Evolutionary conservation across 2,888 invertebrate genomes (phyloP).

Genomic region (Cerastis rubricosa): DNA sequence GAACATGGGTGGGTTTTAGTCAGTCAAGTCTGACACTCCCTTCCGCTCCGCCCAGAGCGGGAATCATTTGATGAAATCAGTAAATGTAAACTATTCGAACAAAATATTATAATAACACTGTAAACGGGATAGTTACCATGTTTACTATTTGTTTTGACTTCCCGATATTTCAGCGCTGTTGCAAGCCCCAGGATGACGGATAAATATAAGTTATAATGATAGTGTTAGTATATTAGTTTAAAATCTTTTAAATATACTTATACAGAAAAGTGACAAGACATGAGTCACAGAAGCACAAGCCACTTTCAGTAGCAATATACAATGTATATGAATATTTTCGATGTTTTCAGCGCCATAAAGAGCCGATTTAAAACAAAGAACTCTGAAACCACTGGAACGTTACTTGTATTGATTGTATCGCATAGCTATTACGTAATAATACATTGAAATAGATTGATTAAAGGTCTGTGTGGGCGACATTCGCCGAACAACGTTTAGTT

Average conservation of each 20-base stretch:
- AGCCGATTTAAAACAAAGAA: constrained; percentile 21
- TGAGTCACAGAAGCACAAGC: constrained; percentile 29
- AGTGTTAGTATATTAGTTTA: too few species aligned
- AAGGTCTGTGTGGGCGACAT: constrained; percentile 50
- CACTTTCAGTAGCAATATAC: constrained; percentile 21
- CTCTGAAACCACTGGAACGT: constrained; percentile 22
- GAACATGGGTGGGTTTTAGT: too few species aligned
- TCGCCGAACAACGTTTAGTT: constrained; percentile 25
- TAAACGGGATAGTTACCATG: too few species aligned
- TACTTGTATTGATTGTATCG: constrained; percentile 36
- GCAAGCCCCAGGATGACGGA: too few species aligned
- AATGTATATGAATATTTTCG: not conserved
- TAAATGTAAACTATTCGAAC: constrained; percentile 25
- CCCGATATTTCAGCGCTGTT: too few species aligned
- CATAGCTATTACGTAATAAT: constrained; percentile 48
- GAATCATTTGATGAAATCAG: too few species aligned
- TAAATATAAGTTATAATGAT: too few species aligned
- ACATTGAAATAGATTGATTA: constrained; percentile 53
- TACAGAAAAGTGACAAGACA: constrained; percentile 12
- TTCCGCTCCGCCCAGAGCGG: too few species aligned
- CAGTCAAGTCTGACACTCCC: too few species aligned
- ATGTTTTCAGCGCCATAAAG: not conserved
- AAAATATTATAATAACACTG: constrained; percentile 12
- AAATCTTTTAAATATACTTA: too few species aligned
- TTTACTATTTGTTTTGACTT: too few species aligned